These are phyloP conservation scores for Drosophila prostipennis DNA, from an alignment of 2,888 invertebrate genomes.

Conservation along the genomic window DNA sequence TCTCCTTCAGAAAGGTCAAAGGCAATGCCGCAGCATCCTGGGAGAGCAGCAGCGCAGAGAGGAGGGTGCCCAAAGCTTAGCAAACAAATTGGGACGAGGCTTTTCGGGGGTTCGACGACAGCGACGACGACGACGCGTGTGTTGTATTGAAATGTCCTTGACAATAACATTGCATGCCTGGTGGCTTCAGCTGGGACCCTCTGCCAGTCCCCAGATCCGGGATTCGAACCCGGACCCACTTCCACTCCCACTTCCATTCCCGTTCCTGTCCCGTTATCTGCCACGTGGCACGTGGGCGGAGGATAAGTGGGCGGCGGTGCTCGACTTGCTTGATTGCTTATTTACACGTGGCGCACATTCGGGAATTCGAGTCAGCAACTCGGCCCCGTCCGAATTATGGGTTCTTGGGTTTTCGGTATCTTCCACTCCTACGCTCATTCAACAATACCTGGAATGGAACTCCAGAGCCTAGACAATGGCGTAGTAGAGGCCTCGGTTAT, in stretches of 20 bases:
- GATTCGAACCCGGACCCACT: background rate
- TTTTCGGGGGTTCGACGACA: slow-evolving; percentile 17
- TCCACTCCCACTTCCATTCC: background rate
- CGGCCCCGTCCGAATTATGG: slow-evolving; percentile 12
- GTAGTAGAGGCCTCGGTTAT: slow-evolving; percentile 1
- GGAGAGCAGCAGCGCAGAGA: slow-evolving; percentile 1
- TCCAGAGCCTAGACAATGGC: slow-evolving; percentile 15
- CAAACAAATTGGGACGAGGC: slow-evolving; percentile 14
- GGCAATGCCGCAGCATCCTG: slow-evolving; percentile 51
- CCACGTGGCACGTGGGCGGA: slow-evolving; percentile 43
- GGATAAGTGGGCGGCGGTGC: slow-evolving; percentile 16
- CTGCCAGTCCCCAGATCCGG: slow-evolving; percentile 8
- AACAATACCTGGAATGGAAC: slow-evolving; percentile 7
- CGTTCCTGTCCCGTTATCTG: slow-evolving; percentile 31
- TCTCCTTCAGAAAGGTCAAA: slow-evolving; percentile 79
- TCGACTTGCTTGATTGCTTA: slow-evolving; percentile 54
- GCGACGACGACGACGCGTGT: slow-evolving; percentile 44
- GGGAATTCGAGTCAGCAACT: slow-evolving; percentile 40
- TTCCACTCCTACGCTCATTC: slow-evolving; percentile 10
- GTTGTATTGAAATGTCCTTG: slow-evolving; percentile 73
- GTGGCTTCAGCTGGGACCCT: slow-evolving; percentile 27
- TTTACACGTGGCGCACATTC: slow-evolving; percentile 60
- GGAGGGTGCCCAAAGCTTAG: slow-evolving; percentile 3
- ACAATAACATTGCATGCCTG: slow-evolving; percentile 73
- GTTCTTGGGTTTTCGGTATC: slow-evolving; percentile 4